phyloP scores from a whole-genome alignment of 1,140 invertebrate genomes.

The Drosophila malerkotliana region DNA sequence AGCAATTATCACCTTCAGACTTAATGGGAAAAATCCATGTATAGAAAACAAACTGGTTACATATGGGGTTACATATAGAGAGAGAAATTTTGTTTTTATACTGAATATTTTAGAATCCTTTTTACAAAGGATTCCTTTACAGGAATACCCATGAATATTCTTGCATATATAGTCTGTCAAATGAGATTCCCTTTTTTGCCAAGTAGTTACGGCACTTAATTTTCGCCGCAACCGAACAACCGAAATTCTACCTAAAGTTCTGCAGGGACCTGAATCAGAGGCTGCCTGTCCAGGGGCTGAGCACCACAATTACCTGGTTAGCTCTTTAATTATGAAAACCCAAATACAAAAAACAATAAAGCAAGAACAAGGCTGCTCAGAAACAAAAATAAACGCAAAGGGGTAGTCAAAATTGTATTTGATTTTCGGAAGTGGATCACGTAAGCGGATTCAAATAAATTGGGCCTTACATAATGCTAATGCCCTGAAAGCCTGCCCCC shows the following conservation, averaged over 20 bases:
- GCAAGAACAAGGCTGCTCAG: neutral
- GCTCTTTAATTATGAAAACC: conserved; percentile 2
- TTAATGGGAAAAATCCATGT: too few relatives aligned
- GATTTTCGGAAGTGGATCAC: conserved; percentile 23
- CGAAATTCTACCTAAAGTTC: conserved; percentile 1
- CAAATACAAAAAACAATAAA: neutral
- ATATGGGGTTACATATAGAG: too few relatives aligned
- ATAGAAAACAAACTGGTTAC: too few relatives aligned
- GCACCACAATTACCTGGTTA: neutral
- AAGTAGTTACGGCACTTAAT: neutral
- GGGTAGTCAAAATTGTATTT: conserved; percentile 28
- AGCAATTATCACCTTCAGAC: too few relatives aligned
- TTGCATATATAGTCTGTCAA: neutral
- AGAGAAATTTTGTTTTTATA: too few relatives aligned
- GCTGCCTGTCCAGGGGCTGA: neutral
- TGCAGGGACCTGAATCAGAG: neutral
- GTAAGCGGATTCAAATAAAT: conserved; percentile 34
- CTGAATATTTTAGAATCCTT: too few relatives aligned
- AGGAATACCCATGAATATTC: too few relatives aligned
- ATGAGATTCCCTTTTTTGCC: neutral
- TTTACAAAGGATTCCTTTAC: too few relatives aligned
- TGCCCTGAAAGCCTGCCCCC: conserved; percentile 1
- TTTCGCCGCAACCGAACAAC: neutral
- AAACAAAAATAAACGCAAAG: conserved; percentile 8
- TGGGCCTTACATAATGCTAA: conserved; percentile 38